These are phyloP conservation scores for Micoletzkya japonica DNA, from an alignment of 2,888 invertebrate genomes.

Conservation along the genomic window DNA sequence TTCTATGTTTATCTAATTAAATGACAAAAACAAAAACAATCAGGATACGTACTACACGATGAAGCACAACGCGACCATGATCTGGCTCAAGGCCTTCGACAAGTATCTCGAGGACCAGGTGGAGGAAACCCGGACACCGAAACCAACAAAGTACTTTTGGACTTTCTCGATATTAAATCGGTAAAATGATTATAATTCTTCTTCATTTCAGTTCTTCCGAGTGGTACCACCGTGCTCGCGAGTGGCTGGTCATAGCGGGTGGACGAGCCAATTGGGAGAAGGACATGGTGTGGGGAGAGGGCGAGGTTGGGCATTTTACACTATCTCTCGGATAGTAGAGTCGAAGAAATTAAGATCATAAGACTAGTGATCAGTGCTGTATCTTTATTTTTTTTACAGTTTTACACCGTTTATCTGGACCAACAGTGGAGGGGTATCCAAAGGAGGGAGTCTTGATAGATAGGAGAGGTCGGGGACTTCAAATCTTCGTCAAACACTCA, in stretches of 20 bases:
- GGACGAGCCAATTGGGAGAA: constrained; percentile 60
- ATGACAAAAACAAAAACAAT: not conserved
- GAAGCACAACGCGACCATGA: constrained; percentile 61
- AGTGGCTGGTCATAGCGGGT: constrained; percentile 60
- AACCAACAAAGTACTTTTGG: constrained; percentile 46
- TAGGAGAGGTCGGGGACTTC: too few species aligned
- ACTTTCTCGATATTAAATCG: not conserved
- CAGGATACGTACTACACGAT: constrained; percentile 60
- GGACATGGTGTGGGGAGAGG: constrained; percentile 60
- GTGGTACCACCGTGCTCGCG: constrained; percentile 55
- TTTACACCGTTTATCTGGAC: too few species aligned
- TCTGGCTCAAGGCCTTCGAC: constrained; percentile 60
- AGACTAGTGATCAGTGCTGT: too few species aligned
- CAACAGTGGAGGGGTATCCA: too few species aligned
- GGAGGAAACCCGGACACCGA: constrained; percentile 40
- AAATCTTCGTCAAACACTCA: too few species aligned
- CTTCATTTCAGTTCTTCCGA: constrained; percentile 40
- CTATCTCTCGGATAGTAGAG: too few species aligned
- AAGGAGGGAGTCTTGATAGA: too few species aligned
- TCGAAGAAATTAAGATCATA: too few species aligned
- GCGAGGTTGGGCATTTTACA: constrained; percentile 29
- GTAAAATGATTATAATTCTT: not conserved
- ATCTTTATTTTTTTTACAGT: too few species aligned
- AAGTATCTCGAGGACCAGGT: constrained; percentile 46
- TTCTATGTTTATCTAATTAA: not conserved